Percentiles rank a stretch among this genome's conserved stretches.
These are phyloP conservation scores for Elephantulus edwardii DNA, from an alignment of 2,113 vertebrate genomes.

Conservation along the genomic window DNA sequence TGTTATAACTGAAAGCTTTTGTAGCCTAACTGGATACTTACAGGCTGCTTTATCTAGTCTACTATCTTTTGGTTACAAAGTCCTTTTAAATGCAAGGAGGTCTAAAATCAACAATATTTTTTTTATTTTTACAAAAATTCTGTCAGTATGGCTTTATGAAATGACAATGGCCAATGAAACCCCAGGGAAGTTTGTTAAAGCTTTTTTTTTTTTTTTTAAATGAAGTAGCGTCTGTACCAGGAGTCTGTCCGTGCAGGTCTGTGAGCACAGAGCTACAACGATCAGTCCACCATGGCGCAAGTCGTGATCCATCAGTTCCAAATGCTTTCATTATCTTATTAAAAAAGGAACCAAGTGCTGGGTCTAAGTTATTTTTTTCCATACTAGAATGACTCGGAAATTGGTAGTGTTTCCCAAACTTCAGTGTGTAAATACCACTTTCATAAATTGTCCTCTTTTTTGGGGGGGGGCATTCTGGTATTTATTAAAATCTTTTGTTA, in stretches of 20 bases:
- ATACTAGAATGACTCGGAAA: background rate
- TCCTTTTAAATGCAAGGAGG: background rate
- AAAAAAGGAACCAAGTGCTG: conserved; percentile 28
- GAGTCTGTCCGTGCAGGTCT: background rate
- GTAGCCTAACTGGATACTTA: conserved; percentile 14
- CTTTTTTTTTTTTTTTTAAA: conserved; percentile 16
- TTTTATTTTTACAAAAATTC: conserved; percentile 40
- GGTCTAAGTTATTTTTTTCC: background rate
- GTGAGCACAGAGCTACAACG: background rate
- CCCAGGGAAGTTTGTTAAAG: background rate
- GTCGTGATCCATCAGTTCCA: background rate
- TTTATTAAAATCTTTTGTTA: background rate
- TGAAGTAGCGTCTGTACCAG: conserved; percentile 9
- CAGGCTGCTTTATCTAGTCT: conserved; percentile 1
- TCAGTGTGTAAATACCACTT: background rate
- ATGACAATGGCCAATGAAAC: conserved; percentile 14
- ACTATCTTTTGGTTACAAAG: conserved; percentile 14
- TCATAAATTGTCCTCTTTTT: no score
- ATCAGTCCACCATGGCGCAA: background rate
- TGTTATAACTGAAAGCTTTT: background rate
- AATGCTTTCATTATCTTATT: conserved; percentile 29
- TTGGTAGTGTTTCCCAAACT: conserved; percentile 2
- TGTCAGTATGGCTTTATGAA: conserved; percentile 24
- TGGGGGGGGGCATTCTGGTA: no score
- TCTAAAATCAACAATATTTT: conserved; percentile 24